Evolutionary conservation across 2,113 vertebrate species (phyloP).

Genomic region (Casuarius casuarius): DNA sequence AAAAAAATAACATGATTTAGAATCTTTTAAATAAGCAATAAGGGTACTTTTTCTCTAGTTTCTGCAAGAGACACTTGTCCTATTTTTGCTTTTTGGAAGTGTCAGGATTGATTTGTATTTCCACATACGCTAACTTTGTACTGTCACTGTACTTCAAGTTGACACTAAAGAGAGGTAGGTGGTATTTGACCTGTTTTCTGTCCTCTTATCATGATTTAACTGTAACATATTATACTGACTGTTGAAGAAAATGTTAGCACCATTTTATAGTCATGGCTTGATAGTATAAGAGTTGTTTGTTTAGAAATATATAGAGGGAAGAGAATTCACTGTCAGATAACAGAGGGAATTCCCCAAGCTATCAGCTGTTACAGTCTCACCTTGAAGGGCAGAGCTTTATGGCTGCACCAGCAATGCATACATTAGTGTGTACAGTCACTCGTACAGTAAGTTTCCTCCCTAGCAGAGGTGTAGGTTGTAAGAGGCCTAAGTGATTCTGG

Average conservation of each 20-base stretch:
- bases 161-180: neutral
- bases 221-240: neutral
- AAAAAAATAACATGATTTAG: neutral
- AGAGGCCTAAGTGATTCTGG: neutral
- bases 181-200: neutral
- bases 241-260: neutral
- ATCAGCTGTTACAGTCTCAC: neutral
- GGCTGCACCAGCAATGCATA: neutral
- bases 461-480: neutral
- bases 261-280: neutral
- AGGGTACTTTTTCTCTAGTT: neutral
- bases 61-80: neutral
- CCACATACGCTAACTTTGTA: neutral
- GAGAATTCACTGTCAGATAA: neutral
- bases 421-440: neutral
- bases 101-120: neutral
- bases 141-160: neutral
- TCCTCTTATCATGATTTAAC: neutral
- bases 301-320: neutral
- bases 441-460: neutral
- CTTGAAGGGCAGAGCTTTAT: neutral
- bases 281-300: accelerated
- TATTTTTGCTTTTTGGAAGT: neutral
- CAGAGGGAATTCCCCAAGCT: neutral
- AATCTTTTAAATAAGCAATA: neutral